Evolutionary conservation across 1,140 invertebrate species (phyloP), one percentile per base, ranked within the genome.

Genomic region (Cyclargus thomasi): DNA sequence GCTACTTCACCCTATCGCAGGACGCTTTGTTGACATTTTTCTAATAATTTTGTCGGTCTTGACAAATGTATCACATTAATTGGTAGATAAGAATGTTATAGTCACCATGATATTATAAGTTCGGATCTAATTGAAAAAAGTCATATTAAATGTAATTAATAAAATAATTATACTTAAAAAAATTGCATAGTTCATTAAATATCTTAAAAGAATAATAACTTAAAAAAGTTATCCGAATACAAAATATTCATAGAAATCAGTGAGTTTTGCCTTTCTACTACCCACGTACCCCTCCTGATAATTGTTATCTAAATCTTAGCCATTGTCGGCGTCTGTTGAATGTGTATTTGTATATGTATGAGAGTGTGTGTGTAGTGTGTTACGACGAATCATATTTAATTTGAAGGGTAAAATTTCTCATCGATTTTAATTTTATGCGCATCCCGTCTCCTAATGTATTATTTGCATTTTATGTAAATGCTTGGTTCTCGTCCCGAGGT

Each of bases 371-470:
- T 64, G 21, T 16, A 29, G 8, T 6, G 23, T 3, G 17, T 16
- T 4, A 75, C 78, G 78, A 73, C 78, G 82, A 85, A 83, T 87
- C 83, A 88, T 90, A 90, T 90, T 87, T 90, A 88, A 90, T 88
- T 90, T 81, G 83, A 79, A 87, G 83, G 85, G 85, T 87, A 85
- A 79, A 85, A 83, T 77, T 82, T 81, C 83, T 83, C 80, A 88
- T 90, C 87, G 85, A 87, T 90, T 88, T 88, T 87, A 90, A 90
- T 88, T 86, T 90, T 88, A 88, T 90, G 85, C 87, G 80, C 85
- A 83, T 86, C 83, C 82, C 82, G 80, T 90, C 87, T 87, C 84
- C 69, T 73, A 70, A 67, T 80, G 77, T 79, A 74, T 82, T 86
- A 87, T 88, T 86, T 87, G 84, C 83, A 88, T 90, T 89, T 90